A percentile compares a stretch with the other conserved stretches of the same genome.
Conservation (phyloP, 2,888 invertebrate species). For the Macropis europaea region DNA sequence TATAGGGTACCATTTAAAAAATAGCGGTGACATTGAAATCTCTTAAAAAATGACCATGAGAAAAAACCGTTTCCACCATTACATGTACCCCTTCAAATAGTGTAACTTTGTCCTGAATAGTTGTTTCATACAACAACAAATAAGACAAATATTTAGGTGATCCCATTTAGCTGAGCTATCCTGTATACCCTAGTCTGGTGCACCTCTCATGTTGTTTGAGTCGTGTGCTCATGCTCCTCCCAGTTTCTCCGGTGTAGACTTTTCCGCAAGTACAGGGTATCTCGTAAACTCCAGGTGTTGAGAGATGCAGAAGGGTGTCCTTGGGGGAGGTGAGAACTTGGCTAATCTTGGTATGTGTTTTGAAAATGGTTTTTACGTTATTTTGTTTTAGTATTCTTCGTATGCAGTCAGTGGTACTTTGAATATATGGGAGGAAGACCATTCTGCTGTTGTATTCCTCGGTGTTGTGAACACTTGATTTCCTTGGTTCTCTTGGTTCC, state of each 20-base stretch:
- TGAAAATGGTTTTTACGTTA: neutral
- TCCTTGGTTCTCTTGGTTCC: neutral
- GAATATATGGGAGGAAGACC: neutral
- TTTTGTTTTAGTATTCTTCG: neutral
- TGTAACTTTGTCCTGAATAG: too few relatives aligned
- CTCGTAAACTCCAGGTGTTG: neutral
- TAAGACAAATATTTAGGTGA: too few relatives aligned
- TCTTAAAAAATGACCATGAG: too few relatives aligned
- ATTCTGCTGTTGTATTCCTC: neutral
- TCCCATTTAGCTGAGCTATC: too few relatives aligned
- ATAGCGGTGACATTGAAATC: too few relatives aligned
- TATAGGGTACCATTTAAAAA: too few relatives aligned
- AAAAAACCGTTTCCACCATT: too few relatives aligned
- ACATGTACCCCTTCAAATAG: too few relatives aligned
- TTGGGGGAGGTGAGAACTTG: neutral
- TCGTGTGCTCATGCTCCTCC: neutral
- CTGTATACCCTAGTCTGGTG: too few relatives aligned
- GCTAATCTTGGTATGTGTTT: neutral
- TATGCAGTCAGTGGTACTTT: neutral
- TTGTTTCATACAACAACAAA: too few relatives aligned
- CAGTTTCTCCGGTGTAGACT: conserved; percentile 1
- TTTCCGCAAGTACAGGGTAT: neutral
- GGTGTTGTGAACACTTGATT: neutral
- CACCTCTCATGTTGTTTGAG: neutral
- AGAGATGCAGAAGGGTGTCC: neutral